Evolutionary conservation across 2,888 invertebrate genomes (phyloP).

Genomic region (Pterobdella sp.): DNA sequence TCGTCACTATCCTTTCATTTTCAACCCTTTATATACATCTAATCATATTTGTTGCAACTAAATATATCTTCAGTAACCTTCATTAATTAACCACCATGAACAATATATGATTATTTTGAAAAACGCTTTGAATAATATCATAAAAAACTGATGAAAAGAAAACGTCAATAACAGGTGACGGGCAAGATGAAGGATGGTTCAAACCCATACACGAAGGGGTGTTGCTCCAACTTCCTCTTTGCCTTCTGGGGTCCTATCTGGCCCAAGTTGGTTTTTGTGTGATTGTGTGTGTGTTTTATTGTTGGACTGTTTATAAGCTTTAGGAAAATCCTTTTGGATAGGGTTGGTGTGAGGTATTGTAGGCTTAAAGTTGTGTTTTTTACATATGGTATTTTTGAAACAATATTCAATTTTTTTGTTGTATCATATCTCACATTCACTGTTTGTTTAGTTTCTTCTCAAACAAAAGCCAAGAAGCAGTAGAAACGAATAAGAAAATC

Average conservation of each 20-base stretch:
- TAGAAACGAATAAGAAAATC: background rate
- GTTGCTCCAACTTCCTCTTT: conserved; percentile 87
- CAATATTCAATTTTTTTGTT: too few species aligned
- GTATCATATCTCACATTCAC: too few species aligned
- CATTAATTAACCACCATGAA: background rate
- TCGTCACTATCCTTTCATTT: background rate
- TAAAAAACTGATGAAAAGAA: background rate
- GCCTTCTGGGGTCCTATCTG: conserved; percentile 69
- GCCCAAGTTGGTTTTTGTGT: conserved; percentile 31
- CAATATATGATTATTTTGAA: background rate
- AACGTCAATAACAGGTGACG: conserved; percentile 62
- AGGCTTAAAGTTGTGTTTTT: too few species aligned
- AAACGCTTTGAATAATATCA: background rate
- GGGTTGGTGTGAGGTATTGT: too few species aligned
- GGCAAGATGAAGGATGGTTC: conserved; percentile 97
- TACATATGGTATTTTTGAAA: too few species aligned
- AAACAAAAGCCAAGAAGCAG: background rate
- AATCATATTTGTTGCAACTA: too few species aligned
- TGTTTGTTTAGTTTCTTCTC: conserved; percentile 20
- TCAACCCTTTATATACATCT: background rate
- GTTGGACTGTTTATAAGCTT: too few species aligned
- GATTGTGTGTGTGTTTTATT: too few species aligned
- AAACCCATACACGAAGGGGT: conserved; percentile 94
- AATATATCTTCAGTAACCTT: background rate
- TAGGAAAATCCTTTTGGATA: too few species aligned